Evolutionary conservation across 1,140 invertebrate genomes (phyloP), one percentile per base, ranked within the genome.

Genomic region (Maconellicoccus hirsutus): DNA sequence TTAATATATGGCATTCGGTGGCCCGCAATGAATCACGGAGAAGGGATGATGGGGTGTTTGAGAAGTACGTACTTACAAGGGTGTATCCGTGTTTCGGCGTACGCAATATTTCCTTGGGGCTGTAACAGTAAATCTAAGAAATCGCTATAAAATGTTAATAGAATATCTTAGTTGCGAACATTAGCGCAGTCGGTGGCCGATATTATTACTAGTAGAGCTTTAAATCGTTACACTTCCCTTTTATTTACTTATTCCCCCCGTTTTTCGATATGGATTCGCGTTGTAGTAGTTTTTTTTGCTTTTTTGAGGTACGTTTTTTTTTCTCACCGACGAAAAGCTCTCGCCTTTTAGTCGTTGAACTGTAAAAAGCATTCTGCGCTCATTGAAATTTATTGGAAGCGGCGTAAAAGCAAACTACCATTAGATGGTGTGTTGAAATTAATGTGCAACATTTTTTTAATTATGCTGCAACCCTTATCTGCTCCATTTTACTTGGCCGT

Each of bases 141-240:
- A 52, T 52, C n/a, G 42, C 42, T 52, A 52, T 52, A 52, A 52
- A 52, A 52, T 52, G 42, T 52, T 52, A 52, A 52, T 52, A 52
- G 42, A 52, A 52, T 52, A 52, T 52, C 42, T 52, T 52, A 52
- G 42, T 52, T 52, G 42, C 42, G 42, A 52, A 52, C 42, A 52
- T 52, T 52, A 52, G 42, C 42, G 42, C 42, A 52, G 42, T 52
- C 42, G 42, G 42, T 52, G 42, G 42, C 6, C 42, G 42, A 16
- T 52, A 19, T 52, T 52, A 52, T 52, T 52, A 52, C 42, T 19
- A 19, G 6, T 16, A 19, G n/a, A 52, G 42, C 42, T 19, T 52
- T 52, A 52, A 52, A 52, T 52, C 42, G 42, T 52, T 52, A 52
- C 42, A 52, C 42, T 52, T 52, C 42, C 42, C 42, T 52, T 52